Evolutionary conservation across 2,888 invertebrate species (phyloP).

Genomic region (Axea sp.): DNA sequence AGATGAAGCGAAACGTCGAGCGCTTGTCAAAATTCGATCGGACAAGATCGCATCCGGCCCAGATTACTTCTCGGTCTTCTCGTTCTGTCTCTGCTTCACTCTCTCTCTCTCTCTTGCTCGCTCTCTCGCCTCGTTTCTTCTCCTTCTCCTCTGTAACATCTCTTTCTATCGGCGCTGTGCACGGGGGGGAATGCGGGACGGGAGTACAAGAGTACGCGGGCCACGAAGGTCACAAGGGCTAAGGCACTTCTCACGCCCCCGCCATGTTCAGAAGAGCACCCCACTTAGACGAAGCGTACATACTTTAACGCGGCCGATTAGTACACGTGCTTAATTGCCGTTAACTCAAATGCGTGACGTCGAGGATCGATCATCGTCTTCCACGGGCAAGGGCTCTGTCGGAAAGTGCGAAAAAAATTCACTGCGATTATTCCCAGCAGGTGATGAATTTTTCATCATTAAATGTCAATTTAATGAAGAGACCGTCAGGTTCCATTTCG

Average conservation of each 20-base stretch:
- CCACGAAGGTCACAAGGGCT: constrained; percentile 78
- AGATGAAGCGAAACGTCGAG: constrained; percentile 74
- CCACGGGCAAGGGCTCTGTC: too few species aligned
- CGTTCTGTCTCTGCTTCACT: constrained; percentile 1
- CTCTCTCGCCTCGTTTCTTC: constrained; percentile 4
- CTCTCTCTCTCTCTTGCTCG: background rate
- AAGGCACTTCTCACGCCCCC: constrained; percentile 79
- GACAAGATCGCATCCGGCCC: constrained; percentile 69
- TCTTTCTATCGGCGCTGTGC: background rate
- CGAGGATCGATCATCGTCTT: constrained; percentile 73
- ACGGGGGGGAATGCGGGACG: constrained; percentile 57
- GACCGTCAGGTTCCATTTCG: too few species aligned
- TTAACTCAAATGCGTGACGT: constrained; percentile 75
- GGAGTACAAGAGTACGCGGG: constrained; percentile 71
- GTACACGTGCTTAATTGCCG: constrained; percentile 78
- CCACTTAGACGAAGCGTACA: constrained; percentile 76
- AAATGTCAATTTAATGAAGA: too few species aligned
- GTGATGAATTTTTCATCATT: too few species aligned
- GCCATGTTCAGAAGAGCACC: constrained; percentile 74
- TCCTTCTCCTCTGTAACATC: background rate
- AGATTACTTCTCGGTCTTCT: constrained; percentile 58
- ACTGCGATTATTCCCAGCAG: too few species aligned
- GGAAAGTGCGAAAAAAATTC: too few species aligned
- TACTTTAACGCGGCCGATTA: constrained; percentile 76
- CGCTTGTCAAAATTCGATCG: constrained; percentile 78